Base-by-base conservation (phyloP, 2,888 invertebrate species). In the Drosophila fungiperda region DNA sequence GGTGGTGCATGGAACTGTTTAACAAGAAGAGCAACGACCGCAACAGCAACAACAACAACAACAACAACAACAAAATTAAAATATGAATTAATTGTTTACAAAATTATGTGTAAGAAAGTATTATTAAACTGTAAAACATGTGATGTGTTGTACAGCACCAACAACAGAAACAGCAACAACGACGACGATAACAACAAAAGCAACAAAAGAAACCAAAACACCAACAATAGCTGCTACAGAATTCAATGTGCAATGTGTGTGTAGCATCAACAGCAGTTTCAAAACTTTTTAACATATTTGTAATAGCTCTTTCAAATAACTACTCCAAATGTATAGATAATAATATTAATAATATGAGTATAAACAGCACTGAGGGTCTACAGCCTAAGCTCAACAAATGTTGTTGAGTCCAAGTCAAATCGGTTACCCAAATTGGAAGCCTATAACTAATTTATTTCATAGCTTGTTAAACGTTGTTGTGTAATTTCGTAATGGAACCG, bases 61-160 rank as follows among this genome's bases (percentile, higher is more conserved):
- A 17, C 55, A 68, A 49, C 64, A 74, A 61, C 68, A 74, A 58
- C 67, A 64, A 77, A 76, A 76, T 61, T 72, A 70, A 76, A 75
- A 74, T 74, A 80, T 78, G 68, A 80, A 74, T 82, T 78, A 80
- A 82, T 80, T 80, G 64, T 67, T 71, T 63, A 72, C 78, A 68
- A 82, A 89, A 87, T 88, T 87, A 84, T 78, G 69, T 89, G 89
- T 90, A 90, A 89, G 88, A 80, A 86, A 87, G 83, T 91, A 91
- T 90, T 89, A 90, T 91, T 91, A 90, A 91, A 90, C 78, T 91
- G 90, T 90, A 89, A 90, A 88, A 83, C 78, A 84, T 90, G 86
- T 91, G 89, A 85, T 87, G 82, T 73, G 76, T 82, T 84, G 74
- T 69, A 68, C n/a, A 53, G 48, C 48, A 64, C 38, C 53, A 53